Evolutionary conservation across 2,888 invertebrate species (phyloP).

Genomic region (Erebia ligea): DNA sequence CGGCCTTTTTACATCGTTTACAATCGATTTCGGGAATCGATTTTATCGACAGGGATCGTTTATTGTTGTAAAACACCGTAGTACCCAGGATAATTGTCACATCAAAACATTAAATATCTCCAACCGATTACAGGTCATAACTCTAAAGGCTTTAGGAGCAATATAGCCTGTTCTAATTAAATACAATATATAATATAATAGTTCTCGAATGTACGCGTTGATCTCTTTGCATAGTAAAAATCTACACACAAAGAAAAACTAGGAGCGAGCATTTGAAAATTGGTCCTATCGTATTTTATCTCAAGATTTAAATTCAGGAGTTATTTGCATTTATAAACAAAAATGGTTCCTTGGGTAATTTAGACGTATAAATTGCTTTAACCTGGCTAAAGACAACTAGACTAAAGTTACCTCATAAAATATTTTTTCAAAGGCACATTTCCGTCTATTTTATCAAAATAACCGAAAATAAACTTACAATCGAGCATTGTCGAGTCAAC

Average conservation of each 20-base stretch:
- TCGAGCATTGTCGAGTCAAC: no score
- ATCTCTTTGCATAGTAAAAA: neutral
- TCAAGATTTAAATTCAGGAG: neutral
- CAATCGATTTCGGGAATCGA: conserved; percentile 51
- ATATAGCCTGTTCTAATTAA: neutral
- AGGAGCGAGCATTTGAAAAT: neutral
- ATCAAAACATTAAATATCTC: neutral
- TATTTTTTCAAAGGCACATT: no score
- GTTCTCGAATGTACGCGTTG: neutral
- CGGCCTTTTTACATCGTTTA: conserved; percentile 48
- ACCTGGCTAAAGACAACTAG: no score
- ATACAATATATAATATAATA: neutral
- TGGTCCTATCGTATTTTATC: neutral
- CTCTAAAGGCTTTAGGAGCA: neutral
- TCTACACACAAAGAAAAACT: neutral
- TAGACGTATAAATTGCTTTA: neutral
- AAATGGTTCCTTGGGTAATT: neutral
- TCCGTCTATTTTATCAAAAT: no score
- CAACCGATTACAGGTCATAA: neutral
- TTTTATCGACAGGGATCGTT: conserved; percentile 25
- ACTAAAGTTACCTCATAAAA: no score
- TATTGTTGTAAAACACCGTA: conserved; percentile 35
- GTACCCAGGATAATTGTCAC: conserved; percentile 30
- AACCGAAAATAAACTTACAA: no score
- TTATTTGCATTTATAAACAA: neutral